phyloP scores from a whole-genome alignment of 2,888 invertebrate genomes.

The Chrysopilus asiliformis region DNA sequence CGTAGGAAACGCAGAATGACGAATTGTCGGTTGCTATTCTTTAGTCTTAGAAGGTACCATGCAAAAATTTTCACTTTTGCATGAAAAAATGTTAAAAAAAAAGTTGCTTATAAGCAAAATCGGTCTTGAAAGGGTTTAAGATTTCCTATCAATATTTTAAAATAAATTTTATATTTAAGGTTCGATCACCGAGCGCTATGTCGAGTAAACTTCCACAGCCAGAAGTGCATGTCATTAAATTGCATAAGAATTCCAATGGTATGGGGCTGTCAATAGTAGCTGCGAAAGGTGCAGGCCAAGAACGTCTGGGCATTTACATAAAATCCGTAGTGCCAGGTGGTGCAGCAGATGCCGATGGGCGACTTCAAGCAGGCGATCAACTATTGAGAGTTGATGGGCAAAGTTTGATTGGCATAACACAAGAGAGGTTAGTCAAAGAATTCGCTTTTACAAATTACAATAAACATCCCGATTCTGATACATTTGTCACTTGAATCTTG shows the following conservation, averaged over 20 bases:
- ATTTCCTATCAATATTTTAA: neutral
- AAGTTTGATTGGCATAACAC: conserved; percentile 75
- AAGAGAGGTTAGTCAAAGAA: too few relatives aligned
- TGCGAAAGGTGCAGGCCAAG: conserved; percentile 76
- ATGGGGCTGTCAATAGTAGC: conserved; percentile 99
- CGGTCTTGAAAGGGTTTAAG: neutral
- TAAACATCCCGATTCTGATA: too few relatives aligned
- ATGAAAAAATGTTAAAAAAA: too few relatives aligned
- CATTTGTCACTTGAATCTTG: too few relatives aligned
- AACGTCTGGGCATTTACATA: conserved; percentile 90
- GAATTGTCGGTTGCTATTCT: too few relatives aligned
- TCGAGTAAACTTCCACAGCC: conserved; percentile 50
- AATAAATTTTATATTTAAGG: conserved; percentile 27
- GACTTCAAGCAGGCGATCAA: conserved; percentile 94
- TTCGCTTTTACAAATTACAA: too few relatives aligned
- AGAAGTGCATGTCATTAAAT: conserved; percentile 69
- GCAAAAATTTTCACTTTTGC: too few relatives aligned
- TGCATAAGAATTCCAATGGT: conserved; percentile 89
- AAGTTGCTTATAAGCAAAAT: neutral
- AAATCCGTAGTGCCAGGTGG: conserved; percentile 95
- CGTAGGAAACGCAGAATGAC: too few relatives aligned
- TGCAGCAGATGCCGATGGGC: conserved; percentile 84
- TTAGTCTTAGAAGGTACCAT: too few relatives aligned
- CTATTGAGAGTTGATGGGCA: conserved; percentile 92
- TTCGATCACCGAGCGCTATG: conserved; percentile 53